These are phyloP conservation scores for Gandaritis pyraliata DNA, from an alignment of 2,888 invertebrate species.

Conservation along the genomic window DNA sequence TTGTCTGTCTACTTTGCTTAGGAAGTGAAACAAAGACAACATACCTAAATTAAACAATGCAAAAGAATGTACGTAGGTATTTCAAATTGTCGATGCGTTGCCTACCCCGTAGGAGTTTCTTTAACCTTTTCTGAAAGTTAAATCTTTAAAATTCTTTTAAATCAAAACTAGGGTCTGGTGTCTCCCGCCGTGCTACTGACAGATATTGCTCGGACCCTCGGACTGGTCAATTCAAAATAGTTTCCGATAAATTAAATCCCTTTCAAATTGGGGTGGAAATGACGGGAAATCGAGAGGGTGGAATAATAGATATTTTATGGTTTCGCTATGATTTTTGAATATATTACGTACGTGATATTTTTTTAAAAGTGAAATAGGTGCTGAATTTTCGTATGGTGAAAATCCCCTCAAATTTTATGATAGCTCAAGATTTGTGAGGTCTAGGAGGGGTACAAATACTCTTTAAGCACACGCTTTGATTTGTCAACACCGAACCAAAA, in stretches of 20 bases:
- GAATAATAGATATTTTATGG: constrained; percentile 24
- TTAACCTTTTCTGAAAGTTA: too few relatives aligned
- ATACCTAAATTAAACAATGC: constrained; percentile 8
- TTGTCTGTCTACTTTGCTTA: constrained; percentile 19
- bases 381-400: too few relatives aligned
- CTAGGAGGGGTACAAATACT: too few relatives aligned
- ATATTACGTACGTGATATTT: background rate
- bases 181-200: constrained; percentile 28
- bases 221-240: constrained; percentile 28
- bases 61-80: background rate
- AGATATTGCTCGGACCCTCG: constrained; percentile 30
- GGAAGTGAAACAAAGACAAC: constrained; percentile 16
- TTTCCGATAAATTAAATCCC: constrained; percentile 42
- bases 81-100: too few relatives aligned
- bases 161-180: constrained; percentile 1
- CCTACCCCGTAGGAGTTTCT: too few relatives aligned
- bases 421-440: too few relatives aligned
- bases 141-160: background rate
- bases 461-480: too few relatives aligned
- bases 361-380: background rate
- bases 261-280: constrained; percentile 28
- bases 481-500: too few relatives aligned
- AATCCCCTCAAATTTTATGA: too few relatives aligned
- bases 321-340: constrained; percentile 8
- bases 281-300: constrained; percentile 32